Evolutionary conservation across 1,140 invertebrate genomes (phyloP), one percentile per base, ranked within the genome.

Genomic region (Dendrolimus kikuchii): DNA sequence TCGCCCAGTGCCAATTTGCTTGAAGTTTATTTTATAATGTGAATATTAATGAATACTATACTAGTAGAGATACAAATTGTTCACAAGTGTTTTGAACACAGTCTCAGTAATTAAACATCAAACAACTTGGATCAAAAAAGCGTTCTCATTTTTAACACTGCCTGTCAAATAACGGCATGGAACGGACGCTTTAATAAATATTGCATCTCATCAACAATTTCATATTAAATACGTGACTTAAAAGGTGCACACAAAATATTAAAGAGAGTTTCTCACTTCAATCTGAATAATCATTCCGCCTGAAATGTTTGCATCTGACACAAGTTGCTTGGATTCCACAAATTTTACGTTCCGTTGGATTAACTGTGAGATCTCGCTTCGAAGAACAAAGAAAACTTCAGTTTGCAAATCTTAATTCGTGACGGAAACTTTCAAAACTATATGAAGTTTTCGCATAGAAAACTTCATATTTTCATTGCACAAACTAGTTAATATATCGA

Each of bases 341-440:
- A 75, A 74, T 75, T 74, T 70, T 55, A 70, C 65, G 66, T 64
- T 44, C 66, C 63, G 64, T 62, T 71, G 63, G 64, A 68, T 70
- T 56, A 66, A 62, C 65, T 66, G 56, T 55, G 60, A 66, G 49
- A 61, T 50, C 45, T 42, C 62, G 59, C 58, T 66, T 66, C 60
- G 67, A 53, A 68, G 64, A 68, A 77, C 72, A 73, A 74, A 68
- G 66, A 66, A 70, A 71, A 71, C 63, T 71, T 64, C 51, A 63
- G 57, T 60, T 65, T 63, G 47, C 52, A 47, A 61, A 70, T 72
- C 64, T 69, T 66, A 61, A 66, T 66, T 68, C 66, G 43, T 44
- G 49, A 46, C 40, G 42, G 36, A 37, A 53, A 61, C 46, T 58
- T 48, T 55, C 42, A 46, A 46, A 62, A 62, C 49, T 58, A 48